These are phyloP conservation scores for Solenopsis invicta DNA, from an alignment of 1,140 invertebrate species.

Conservation along the genomic window DNA sequence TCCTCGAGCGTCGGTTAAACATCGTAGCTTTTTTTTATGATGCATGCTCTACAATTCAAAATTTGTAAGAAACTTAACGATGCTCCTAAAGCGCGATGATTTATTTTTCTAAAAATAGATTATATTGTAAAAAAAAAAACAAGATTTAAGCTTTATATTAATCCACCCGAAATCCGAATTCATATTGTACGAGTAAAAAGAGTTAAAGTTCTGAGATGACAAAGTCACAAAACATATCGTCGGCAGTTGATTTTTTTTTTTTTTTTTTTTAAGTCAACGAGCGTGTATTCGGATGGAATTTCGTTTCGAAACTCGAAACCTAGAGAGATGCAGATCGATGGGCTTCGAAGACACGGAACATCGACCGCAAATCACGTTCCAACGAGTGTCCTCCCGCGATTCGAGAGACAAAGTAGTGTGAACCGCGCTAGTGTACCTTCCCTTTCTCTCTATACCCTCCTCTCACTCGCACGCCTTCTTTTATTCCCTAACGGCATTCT, in stretches of 20 bases:
- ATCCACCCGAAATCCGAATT: neutral
- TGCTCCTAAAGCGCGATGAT: neutral
- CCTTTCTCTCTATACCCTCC: slow-evolving; percentile 15
- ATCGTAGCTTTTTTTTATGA: neutral
- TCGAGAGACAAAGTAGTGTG: slow-evolving; percentile 59
- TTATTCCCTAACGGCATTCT: slow-evolving; percentile 28
- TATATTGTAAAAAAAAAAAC: neutral
- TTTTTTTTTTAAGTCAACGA: neutral
- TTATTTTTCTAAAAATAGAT: neutral
- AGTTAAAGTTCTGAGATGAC: neutral
- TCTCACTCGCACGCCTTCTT: neutral
- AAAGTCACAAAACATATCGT: neutral
- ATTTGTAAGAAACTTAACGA: neutral
- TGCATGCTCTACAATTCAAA: neutral
- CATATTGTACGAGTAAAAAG: neutral
- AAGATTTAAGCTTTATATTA: neutral
- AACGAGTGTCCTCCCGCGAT: slow-evolving; percentile 37
- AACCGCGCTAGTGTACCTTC: slow-evolving; percentile 32
- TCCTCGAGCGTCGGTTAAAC: neutral
- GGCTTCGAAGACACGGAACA: slow-evolving; percentile 6
- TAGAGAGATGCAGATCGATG: slow-evolving; percentile 35
- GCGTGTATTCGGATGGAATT: slow-evolving; percentile 7
- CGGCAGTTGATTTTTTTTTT: neutral
- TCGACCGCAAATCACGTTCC: slow-evolving; percentile 49
- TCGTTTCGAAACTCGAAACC: neutral